phyloP scores from a whole-genome alignment of 2,888 invertebrate species.

The Agrotis ipsilon region DNA sequence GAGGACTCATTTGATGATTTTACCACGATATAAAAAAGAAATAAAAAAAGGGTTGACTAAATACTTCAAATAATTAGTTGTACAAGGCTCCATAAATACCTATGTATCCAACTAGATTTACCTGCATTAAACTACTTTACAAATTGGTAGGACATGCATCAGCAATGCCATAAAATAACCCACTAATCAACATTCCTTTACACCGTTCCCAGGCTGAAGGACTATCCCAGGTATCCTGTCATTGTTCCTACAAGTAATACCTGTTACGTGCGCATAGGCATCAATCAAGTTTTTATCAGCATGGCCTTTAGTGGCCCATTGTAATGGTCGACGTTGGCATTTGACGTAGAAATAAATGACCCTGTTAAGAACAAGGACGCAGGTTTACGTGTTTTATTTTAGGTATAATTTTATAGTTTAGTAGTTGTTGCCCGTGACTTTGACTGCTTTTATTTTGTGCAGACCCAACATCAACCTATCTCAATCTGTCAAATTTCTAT shows the following conservation, averaged over 20 bases:
- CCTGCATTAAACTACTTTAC: no score
- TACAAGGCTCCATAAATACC: background rate
- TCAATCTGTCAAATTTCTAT: no score
- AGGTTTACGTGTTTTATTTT: background rate
- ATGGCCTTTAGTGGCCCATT: constrained; percentile 36
- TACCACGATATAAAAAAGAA: no score
- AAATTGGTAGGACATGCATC: background rate
- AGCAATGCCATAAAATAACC: background rate
- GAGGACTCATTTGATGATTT: no score
- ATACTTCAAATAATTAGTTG: background rate
- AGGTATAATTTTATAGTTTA: no score
- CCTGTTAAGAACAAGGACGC: constrained; percentile 46
- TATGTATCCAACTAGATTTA: no score
- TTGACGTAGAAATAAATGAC: constrained; percentile 26
- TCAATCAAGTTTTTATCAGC: constrained; percentile 40
- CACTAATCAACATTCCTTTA: constrained; percentile 23
- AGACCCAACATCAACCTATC: no score
- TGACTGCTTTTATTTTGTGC: background rate
- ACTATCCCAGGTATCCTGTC: background rate
- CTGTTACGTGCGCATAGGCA: constrained; percentile 5
- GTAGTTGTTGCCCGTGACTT: background rate
- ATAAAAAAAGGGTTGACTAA: no score
- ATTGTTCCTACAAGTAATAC: constrained; percentile 23
- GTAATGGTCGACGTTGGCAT: constrained; percentile 39
- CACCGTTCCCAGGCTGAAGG: constrained; percentile 23